phyloP scores from a whole-genome alignment of 2,888 invertebrate genomes.

The Miltochrista miniata region DNA sequence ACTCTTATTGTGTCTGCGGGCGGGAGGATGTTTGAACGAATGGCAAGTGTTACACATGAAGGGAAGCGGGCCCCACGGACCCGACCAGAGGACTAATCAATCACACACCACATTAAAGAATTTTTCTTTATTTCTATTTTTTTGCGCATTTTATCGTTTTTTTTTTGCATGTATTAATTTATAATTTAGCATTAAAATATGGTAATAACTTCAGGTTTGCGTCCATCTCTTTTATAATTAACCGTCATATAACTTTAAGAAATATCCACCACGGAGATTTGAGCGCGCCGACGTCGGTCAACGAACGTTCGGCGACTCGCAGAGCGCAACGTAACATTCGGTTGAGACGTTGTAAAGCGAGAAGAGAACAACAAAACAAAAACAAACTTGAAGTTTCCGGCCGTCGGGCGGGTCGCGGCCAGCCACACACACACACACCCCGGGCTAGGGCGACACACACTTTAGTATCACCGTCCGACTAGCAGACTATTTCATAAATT shows the following conservation, averaged over 20 bases:
- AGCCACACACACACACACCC: conserved; percentile 26
- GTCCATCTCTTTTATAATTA: conserved; percentile 68
- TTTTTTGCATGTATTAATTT: conserved; percentile 66
- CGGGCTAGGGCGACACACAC: conserved; percentile 39
- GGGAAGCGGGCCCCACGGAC: conserved; percentile 43
- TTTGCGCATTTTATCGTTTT: conserved; percentile 66
- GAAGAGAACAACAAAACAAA: conserved; percentile 79
- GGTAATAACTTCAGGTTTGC: conserved; percentile 80
- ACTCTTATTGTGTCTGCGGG: conserved; percentile 22
- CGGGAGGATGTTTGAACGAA: conserved; percentile 60
- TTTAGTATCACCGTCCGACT: conserved; percentile 43
- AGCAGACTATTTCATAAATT: conserved; percentile 44
- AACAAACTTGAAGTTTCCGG: conserved; percentile 74
- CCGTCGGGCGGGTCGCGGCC: conserved; percentile 44
- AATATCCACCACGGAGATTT: conserved; percentile 61
- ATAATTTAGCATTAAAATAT: conserved; percentile 84
- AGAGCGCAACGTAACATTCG: conserved; percentile 63
- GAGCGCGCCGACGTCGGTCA: conserved; percentile 56
- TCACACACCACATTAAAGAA: conserved; percentile 80
- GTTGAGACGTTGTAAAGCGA: conserved; percentile 67
- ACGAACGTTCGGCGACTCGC: conserved; percentile 54
- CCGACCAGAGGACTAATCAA: conserved; percentile 68
- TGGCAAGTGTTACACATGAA: conserved; percentile 73
- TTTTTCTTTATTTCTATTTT: conserved; percentile 82
- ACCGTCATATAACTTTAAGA: conserved; percentile 58